phyloP scores from a whole-genome alignment of 1,140 invertebrate genomes.

The Metopolophium dirhodum region DNA sequence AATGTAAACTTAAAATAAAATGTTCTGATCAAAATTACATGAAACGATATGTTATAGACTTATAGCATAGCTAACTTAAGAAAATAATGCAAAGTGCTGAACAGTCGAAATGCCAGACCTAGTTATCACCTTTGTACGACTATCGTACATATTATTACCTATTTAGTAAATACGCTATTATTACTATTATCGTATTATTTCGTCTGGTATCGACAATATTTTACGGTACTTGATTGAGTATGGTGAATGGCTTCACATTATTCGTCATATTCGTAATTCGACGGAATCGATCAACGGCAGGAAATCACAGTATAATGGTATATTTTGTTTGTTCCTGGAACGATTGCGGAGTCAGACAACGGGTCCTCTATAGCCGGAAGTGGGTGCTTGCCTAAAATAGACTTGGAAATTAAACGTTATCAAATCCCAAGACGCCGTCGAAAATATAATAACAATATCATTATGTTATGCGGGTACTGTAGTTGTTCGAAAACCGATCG shows the following conservation, averaged over 20 bases:
- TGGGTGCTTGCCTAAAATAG: background rate
- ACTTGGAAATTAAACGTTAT: constrained; percentile 8
- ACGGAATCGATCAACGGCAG: background rate
- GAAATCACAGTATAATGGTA: background rate
- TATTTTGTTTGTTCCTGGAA: background rate
- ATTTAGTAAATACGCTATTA: too few species aligned
- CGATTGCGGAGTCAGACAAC: background rate
- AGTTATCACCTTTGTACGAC: too few species aligned
- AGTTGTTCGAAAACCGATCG: background rate
- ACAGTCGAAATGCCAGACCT: too few species aligned
- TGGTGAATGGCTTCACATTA: background rate
- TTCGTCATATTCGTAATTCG: background rate
- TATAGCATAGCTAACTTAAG: too few species aligned
- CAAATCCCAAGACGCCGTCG: background rate
- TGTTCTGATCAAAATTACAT: background rate
- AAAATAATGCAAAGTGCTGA: too few species aligned
- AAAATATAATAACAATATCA: background rate
- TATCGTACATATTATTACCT: too few species aligned
- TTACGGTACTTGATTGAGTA: background rate
- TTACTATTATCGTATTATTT: background rate
- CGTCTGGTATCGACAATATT: background rate
- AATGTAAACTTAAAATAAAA: background rate
- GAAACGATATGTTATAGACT: too few species aligned
- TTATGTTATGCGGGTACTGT: background rate
- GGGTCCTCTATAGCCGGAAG: background rate